Evolutionary conservation across 1,140 invertebrate genomes (phyloP), one percentile per base, ranked within the genome.

Genomic region (Nylanderia fulva): DNA sequence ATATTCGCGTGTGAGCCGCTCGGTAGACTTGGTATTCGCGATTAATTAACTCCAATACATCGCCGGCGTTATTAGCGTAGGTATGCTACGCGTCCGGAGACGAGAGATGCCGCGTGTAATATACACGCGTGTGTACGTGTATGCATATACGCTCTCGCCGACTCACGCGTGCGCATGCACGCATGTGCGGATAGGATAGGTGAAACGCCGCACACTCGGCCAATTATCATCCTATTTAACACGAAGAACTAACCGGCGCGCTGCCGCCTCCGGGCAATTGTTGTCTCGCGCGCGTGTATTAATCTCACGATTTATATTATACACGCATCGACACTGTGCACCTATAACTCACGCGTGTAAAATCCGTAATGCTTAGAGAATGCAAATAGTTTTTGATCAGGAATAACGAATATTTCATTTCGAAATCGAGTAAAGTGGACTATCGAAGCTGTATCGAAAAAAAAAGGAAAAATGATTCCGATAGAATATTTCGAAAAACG

Each of bases 191-290:
- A 66, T 68, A 86, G 48, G 64, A 68, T 68, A 87, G 39, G 58
- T 87, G 79, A 88, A 87, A 88, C 72, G 42, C 85, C 24, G 24
- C 33, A 66, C 64, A 84, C 80, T 66, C 85, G 58, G 54, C 64
- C 84, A 85, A 85, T 85, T 85, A 85, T 54, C 84, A 80, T 80
- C 15, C 84, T 80, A 60, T 85, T 85, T 80, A 80, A 85, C 75
- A 66, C 83, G 75, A 85, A 80, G 63, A 85, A 80, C 84, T 85
- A 80, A 76, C 45, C 60, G 33, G 45, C 45, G 61, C 74, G 58
- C 48, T 54, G 42, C 45, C 54, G 27, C 83, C 74, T 77, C 36
- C 45, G 42, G 74, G 60, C 83, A 80, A 64, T 79, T 84, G 83
- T 66, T 48, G 83, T 66, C 61, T 79, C 61, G 45, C 13, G 15